phyloP scores from a whole-genome alignment of 2,113 vertebrate genomes.

The Gavialis gangeticus region DNA sequence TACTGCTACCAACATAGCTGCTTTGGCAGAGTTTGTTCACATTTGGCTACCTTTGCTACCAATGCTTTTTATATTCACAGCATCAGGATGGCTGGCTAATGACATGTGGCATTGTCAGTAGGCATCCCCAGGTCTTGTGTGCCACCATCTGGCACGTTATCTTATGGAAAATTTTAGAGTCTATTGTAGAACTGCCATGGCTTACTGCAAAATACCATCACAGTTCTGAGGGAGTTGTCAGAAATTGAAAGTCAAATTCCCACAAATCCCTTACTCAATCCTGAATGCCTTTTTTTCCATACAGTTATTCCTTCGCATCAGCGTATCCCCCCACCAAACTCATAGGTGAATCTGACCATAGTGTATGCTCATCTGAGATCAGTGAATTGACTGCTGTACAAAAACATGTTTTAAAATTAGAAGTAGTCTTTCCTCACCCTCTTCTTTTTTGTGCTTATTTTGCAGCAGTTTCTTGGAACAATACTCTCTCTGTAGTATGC shows the following conservation, averaged over 20 bases:
- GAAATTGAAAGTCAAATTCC: not conserved
- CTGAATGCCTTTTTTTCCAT: not conserved
- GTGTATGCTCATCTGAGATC: not conserved
- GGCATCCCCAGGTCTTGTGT: not conserved
- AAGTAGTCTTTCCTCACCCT: not conserved
- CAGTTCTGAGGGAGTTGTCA: not conserved
- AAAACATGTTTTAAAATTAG: not conserved
- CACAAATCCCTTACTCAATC: not conserved
- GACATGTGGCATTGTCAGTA: not conserved
- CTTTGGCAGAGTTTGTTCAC: not conserved
- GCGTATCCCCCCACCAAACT: not conserved
- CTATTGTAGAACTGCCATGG: not conserved
- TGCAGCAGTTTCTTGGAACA: not conserved
- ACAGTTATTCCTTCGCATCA: not conserved
- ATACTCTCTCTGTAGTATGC: conserved; percentile 16
- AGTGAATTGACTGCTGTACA: not conserved
- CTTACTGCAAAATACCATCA: not conserved
- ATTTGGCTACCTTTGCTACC: not conserved
- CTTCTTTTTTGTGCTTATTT: not conserved
- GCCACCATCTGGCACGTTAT: not conserved
- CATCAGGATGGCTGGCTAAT: not conserved
- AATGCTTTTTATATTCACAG: not conserved
- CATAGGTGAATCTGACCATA: not conserved
- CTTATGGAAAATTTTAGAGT: not conserved
- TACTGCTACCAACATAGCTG: not conserved